These are phyloP conservation scores for Hydrozoanthus gracilis DNA, from an alignment of 92 coral and sea anemone genomes.

Conservation along the genomic window DNA sequence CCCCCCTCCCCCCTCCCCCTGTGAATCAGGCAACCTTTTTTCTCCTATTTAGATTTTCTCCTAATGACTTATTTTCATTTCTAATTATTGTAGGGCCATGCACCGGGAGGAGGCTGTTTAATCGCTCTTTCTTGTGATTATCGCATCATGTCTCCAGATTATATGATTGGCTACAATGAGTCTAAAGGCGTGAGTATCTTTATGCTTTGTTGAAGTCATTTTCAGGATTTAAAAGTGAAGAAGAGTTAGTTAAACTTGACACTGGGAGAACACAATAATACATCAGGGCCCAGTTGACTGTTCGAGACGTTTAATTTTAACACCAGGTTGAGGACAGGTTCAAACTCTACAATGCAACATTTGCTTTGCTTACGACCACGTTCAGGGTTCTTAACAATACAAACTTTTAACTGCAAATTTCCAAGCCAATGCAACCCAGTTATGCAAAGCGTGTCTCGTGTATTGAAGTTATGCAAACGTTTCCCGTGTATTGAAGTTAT, in stretches of 20 bases:
- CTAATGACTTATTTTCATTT: neutral
- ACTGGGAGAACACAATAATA: neutral
- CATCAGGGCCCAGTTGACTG: neutral
- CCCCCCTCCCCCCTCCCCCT: no score
- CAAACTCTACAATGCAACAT: no score
- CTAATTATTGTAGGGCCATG: conserved; percentile 58
- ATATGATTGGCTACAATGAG: conserved; percentile 78
- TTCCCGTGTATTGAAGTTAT: no score
- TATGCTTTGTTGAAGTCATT: neutral
- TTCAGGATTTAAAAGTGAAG: neutral
- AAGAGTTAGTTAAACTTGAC: neutral
- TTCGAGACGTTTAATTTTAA: no score
- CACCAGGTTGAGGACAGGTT: no score
- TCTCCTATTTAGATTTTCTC: neutral
- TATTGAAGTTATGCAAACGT: no score
- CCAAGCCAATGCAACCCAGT: no score
- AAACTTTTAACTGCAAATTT: no score
- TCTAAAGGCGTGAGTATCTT: conserved; percentile 64
- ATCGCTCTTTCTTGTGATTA: conserved; percentile 77
- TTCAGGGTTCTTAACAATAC: no score
- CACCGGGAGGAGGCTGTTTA: conserved; percentile 82
- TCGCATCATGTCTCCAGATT: conserved; percentile 80
- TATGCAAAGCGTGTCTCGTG: no score
- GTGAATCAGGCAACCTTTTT: neutral
- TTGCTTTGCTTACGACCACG: no score